Base-by-base conservation (phyloP, 2,888 invertebrate genomes). In the Auanema freiburgensis region DNA sequence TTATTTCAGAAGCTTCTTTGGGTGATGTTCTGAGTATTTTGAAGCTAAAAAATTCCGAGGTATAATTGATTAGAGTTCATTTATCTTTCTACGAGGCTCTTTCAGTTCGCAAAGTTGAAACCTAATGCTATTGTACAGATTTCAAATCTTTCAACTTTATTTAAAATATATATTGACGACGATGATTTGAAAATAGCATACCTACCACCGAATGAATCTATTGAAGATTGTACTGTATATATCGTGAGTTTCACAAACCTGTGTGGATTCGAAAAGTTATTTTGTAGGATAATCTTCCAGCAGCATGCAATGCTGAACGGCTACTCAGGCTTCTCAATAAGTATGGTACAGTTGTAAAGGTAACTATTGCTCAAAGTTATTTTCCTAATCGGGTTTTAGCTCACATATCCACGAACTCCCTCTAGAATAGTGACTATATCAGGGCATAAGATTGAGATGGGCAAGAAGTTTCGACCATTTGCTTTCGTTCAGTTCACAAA, bases 401-500 rank as follows among this genome's bases (percentile, higher is more conserved):
- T 52, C 23, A 16, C n/a, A 18, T n/a, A 49, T 5, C 49, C 25
- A 12, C 11, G 25, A 46, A 21, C 49, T 12, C 14, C 4, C 11
- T 50, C 49, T 14, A 25, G 50, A 12, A 21, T 12, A 14, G 16
- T 25, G 14, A 41, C 14, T 8, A 18, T 57, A 4, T 16, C n/a
- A 1, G 21, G 21, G 10, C 24, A 24, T 10, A 33, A 8, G 14
- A 18, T 12, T 24, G 57, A 25, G 16, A 42, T 16, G n/a, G 42
- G 49, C 0, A 44, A 40, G 1, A 16, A 46, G 44, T 5, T 16
- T 8, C 16, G 21, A 2, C 16, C 24, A 12, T 54, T 55, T 25
- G 61, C 61, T n/a, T 54, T 55, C 21, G 68, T 65, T 42, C 63
- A 63, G 44, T 65, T 61, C 59, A 65, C 62, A 46, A 56, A 52